phyloP scores from a whole-genome alignment of 2,797 vertebrate species.

The Clarias fuscus region DNA sequence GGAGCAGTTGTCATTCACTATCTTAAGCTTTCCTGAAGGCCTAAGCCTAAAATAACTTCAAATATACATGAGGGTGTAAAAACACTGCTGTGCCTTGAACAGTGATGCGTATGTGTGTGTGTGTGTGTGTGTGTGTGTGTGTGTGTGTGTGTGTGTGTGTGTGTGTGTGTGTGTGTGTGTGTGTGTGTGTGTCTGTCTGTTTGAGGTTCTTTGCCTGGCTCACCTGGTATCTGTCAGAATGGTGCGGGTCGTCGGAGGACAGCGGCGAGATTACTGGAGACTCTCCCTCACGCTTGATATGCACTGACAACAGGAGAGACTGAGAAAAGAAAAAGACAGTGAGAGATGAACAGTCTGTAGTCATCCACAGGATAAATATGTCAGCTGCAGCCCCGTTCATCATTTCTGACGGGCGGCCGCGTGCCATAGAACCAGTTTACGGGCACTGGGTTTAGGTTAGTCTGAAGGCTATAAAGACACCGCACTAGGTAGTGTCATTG shows the following conservation, averaged over 20 bases:
- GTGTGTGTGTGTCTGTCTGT: slow-evolving; percentile 41
- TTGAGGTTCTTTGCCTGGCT: slow-evolving; percentile 59
- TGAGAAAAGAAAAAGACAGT: slow-evolving; percentile 65
- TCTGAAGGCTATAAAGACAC: background rate
- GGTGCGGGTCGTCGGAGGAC: slow-evolving; percentile 96
- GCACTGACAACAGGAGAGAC: slow-evolving; percentile 96
- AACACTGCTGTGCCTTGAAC: background rate
- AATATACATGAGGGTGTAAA: slow-evolving; percentile 20
- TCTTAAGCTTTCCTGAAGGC: slow-evolving; percentile 26
- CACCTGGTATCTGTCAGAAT: slow-evolving; percentile 99
- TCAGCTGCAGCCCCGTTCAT: slow-evolving; percentile 57
- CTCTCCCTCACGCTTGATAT: slow-evolving; percentile 99
- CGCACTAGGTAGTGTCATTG: slow-evolving; percentile 58
- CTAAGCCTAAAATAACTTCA: slow-evolving; percentile 18
- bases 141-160: slow-evolving; percentile 41
- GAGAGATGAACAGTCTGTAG: slow-evolving; percentile 51
- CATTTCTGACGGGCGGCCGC: background rate
- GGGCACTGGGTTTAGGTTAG: slow-evolving; percentile 27
- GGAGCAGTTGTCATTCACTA: slow-evolving; percentile 23
- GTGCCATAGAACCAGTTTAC: background rate
- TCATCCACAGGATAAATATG: slow-evolving; percentile 48
- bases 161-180: slow-evolving; percentile 37
- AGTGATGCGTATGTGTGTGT: slow-evolving; percentile 31
- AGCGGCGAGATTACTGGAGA: slow-evolving; percentile 95
- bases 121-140: slow-evolving; percentile 38